Evolutionary conservation across 1,140 invertebrate species (phyloP).

Genomic region (Latrodectus geometricus): DNA sequence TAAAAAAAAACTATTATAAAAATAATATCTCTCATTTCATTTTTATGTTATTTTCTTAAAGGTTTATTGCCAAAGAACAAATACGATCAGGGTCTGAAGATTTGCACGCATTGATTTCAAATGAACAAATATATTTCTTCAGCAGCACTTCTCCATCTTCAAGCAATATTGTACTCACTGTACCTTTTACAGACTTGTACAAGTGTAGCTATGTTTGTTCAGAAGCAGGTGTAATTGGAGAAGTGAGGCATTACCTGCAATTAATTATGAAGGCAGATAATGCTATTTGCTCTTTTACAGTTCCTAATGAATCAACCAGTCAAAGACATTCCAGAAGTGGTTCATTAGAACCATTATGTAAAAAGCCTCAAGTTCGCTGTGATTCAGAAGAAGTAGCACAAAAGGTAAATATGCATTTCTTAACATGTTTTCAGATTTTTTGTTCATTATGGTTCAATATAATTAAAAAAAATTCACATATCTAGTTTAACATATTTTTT

Average conservation of each 20-base stretch:
- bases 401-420: conserved; percentile 73
- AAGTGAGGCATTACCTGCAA: conserved; percentile 78
- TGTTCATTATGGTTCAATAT: too few relatives aligned
- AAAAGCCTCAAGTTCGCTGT: conserved; percentile 83
- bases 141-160: conserved; percentile 71
- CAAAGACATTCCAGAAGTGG: conserved; percentile 56
- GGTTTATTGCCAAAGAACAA: conserved; percentile 85
- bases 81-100: conserved; percentile 79
- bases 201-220: conserved; percentile 63
- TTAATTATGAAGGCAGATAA: conserved; percentile 74
- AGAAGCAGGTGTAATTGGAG: conserved; percentile 67
- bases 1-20: too few relatives aligned
- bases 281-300: conserved; percentile 69
- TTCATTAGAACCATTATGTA: conserved; percentile 61
- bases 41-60: conserved; percentile 63
- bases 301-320: conserved; percentile 23
- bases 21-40: not conserved
- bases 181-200: conserved; percentile 65
- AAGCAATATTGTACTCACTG: conserved; percentile 76
- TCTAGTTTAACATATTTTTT: too few relatives aligned
- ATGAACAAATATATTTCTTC: conserved; percentile 83
- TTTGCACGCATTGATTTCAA: conserved; percentile 81
- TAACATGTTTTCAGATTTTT: too few relatives aligned
- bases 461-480: too few relatives aligned
- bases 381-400: conserved; percentile 82